These are phyloP conservation scores for Hyposmocoma kahamanoa DNA, from an alignment of 1,140 invertebrate genomes.

Conservation along the genomic window DNA sequence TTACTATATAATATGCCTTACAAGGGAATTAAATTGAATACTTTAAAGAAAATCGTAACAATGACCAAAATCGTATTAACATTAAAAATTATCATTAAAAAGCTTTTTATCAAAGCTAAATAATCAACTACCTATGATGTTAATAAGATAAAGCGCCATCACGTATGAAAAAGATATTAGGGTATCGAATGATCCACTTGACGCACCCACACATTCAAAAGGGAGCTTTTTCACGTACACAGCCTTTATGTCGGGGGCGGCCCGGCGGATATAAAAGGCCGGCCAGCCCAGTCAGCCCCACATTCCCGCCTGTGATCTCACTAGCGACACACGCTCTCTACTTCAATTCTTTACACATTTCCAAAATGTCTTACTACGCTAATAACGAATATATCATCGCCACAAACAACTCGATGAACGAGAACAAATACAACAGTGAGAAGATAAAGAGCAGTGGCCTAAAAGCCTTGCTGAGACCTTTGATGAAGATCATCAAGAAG, in stretches of 20 bases:
- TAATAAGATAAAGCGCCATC: background rate
- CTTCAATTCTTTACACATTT: slow-evolving; percentile 19
- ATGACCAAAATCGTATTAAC: too few species aligned
- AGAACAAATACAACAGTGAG: slow-evolving; percentile 72
- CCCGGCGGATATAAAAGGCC: slow-evolving; percentile 51
- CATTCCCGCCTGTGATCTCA: slow-evolving; percentile 68
- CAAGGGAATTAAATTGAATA: too few species aligned
- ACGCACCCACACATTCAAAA: slow-evolving; percentile 42
- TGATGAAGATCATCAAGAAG: slow-evolving; percentile 74
- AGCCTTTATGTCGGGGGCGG: slow-evolving; percentile 64
- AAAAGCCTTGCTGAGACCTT: slow-evolving; percentile 72
- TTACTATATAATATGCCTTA: too few species aligned
- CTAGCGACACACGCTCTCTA: slow-evolving; percentile 66
- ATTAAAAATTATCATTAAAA: too few species aligned
- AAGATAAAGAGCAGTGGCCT: slow-evolving; percentile 74
- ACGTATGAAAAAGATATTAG: slow-evolving; percentile 17
- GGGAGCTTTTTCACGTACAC: slow-evolving; percentile 49
- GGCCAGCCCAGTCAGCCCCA: slow-evolving; percentile 49
- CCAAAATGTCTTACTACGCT: slow-evolving; percentile 70
- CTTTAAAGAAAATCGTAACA: too few species aligned
- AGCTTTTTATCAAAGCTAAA: slow-evolving; percentile 14
- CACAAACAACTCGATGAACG: slow-evolving; percentile 73
- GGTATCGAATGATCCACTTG: slow-evolving; percentile 50
- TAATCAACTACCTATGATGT: slow-evolving; percentile 4
- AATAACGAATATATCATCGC: slow-evolving; percentile 73